phyloP scores from a whole-genome alignment of 2,797 vertebrate species.

The Sebastes paucispinis region DNA sequence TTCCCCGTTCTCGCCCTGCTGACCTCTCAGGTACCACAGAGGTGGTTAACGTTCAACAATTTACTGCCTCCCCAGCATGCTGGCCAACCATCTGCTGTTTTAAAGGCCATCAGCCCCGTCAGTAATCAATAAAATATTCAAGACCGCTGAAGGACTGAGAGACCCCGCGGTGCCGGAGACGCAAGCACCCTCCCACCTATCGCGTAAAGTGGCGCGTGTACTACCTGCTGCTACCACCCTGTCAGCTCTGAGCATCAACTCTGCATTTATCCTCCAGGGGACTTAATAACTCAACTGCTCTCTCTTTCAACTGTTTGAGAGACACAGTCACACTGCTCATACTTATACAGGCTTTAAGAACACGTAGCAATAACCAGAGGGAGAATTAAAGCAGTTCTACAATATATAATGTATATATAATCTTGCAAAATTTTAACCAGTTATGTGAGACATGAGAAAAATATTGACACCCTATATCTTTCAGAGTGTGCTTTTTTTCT shows the following conservation, averaged over 20 bases:
- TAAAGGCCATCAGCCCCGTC: slow-evolving; percentile 19
- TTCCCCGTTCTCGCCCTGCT: background rate
- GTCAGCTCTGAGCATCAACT: background rate
- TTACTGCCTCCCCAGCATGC: slow-evolving; percentile 12
- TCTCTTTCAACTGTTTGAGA: background rate
- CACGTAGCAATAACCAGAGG: background rate
- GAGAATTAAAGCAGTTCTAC: background rate
- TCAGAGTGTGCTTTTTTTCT: background rate
- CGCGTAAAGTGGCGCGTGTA: background rate
- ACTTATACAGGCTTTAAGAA: background rate
- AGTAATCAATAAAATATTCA: slow-evolving; percentile 56
- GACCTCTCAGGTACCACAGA: slow-evolving; percentile 33
- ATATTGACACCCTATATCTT: background rate
- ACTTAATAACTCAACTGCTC: background rate
- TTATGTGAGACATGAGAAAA: background rate
- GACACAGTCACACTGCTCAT: background rate
- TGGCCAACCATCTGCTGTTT: slow-evolving; percentile 50
- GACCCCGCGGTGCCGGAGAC: background rate
- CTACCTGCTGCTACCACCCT: background rate
- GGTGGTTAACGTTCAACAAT: slow-evolving; percentile 34
- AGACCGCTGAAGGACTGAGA: slow-evolving; percentile 4
- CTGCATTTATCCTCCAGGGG: background rate
- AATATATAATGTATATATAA: background rate
- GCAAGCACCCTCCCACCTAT: background rate
- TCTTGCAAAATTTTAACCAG: background rate